These are phyloP conservation scores for Cheilosia urbana DNA, from an alignment of 2,888 invertebrate species.

Conservation along the genomic window DNA sequence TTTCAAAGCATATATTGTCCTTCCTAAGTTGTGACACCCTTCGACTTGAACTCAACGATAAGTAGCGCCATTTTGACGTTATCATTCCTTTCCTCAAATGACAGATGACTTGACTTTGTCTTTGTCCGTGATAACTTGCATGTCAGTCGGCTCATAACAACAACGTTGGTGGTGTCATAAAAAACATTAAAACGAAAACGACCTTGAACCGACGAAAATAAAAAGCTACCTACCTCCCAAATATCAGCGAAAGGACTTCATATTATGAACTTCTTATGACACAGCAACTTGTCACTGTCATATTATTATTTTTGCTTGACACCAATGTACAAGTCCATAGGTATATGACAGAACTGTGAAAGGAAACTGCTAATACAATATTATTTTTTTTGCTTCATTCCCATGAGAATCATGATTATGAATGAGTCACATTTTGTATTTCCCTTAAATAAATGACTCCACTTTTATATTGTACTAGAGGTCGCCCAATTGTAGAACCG, in stretches of 20 bases:
- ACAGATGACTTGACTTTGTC: background rate
- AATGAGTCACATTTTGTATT: background rate
- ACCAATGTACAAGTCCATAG: background rate
- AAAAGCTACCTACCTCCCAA: slow-evolving; percentile 3
- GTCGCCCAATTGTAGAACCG: too few relatives aligned
- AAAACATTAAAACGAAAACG: slow-evolving; percentile 7
- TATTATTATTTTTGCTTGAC: background rate
- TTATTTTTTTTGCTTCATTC: slow-evolving; percentile 5
- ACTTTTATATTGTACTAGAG: slow-evolving; percentile 16
- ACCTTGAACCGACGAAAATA: background rate
- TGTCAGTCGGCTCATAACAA: background rate
- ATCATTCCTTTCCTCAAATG: background rate
- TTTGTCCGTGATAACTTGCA: background rate
- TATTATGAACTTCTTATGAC: background rate
- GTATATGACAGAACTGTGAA: slow-evolving; percentile 4
- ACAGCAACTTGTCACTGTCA: slow-evolving; percentile 3
- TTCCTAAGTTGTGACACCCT: too few relatives aligned
- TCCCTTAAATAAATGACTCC: slow-evolving; percentile 14
- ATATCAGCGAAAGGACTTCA: slow-evolving; percentile 22
- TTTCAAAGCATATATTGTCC: too few relatives aligned
- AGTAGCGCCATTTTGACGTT: background rate
- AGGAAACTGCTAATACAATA: background rate
- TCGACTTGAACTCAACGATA: too few relatives aligned
- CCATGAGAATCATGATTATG: background rate
- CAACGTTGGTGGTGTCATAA: slow-evolving; percentile 25